Evolutionary conservation across 2,888 invertebrate genomes (phyloP).

Genomic region (Lithodes maja): DNA sequence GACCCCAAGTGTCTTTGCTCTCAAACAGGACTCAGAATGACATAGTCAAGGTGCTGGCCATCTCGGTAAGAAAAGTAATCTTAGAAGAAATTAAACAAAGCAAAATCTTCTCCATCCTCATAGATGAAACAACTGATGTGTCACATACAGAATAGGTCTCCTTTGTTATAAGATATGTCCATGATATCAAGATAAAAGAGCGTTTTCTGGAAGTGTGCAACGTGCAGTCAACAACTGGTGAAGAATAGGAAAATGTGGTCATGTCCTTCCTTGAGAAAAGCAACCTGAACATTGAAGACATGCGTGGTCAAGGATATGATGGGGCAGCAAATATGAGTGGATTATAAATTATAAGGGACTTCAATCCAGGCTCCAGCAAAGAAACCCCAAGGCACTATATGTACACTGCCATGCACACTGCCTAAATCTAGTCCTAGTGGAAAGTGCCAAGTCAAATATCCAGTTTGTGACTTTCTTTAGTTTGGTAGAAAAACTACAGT

Average conservation of each 20-base stretch:
- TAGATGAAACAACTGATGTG: slow-evolving; percentile 36
- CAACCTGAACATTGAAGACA: slow-evolving; percentile 23
- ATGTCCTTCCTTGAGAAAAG: slow-evolving; percentile 4
- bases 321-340: slow-evolving; percentile 53
- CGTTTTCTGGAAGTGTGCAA: slow-evolving; percentile 36
- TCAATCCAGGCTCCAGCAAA: slow-evolving; percentile 28
- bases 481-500: slow-evolving; percentile 12
- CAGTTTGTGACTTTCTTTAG: slow-evolving; percentile 33
- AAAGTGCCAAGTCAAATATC: slow-evolving; percentile 21
- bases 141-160: slow-evolving; percentile 26
- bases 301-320: slow-evolving; percentile 39
- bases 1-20: slow-evolving; percentile 19
- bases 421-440: slow-evolving; percentile 20
- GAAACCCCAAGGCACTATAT: slow-evolving; percentile 32
- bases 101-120: slow-evolving; percentile 23
- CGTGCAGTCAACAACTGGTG: slow-evolving; percentile 37
- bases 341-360: slow-evolving; percentile 32
- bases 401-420: slow-evolving; percentile 18
- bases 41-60: slow-evolving; percentile 27
- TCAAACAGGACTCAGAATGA: slow-evolving; percentile 39
- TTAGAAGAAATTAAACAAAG: slow-evolving; percentile 25
- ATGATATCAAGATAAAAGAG: slow-evolving; percentile 32
- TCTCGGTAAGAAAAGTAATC: slow-evolving; percentile 41
- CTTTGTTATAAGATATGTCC: slow-evolving; percentile 45
- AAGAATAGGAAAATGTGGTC: slow-evolving; percentile 32